Evolutionary conservation across 2,113 vertebrate species (phyloP).

Genomic region (Pelobates fuscus): DNA sequence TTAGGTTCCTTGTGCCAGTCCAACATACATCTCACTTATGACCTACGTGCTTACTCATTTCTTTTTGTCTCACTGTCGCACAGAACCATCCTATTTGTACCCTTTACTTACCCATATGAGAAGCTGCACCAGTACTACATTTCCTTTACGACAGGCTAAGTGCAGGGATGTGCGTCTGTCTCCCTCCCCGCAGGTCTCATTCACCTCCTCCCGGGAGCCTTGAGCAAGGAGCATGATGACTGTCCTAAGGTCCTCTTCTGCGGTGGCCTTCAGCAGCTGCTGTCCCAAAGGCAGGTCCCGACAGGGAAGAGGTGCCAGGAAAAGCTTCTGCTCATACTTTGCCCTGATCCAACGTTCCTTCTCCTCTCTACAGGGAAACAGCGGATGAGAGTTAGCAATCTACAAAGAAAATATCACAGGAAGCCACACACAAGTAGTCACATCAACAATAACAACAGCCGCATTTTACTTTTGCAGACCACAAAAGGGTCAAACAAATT

Average conservation of each 20-base stretch:
- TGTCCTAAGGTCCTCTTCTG: conserved; percentile 83
- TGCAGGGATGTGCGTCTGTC: conserved; percentile 91
- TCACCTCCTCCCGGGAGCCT: conserved; percentile 88
- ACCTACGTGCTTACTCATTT: too few relatives aligned
- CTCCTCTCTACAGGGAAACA: conserved; percentile 82
- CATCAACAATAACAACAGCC: background rate
- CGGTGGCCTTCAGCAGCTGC: conserved; percentile 83
- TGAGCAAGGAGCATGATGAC: conserved; percentile 92
- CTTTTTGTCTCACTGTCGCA: background rate
- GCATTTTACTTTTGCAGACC: too few relatives aligned
- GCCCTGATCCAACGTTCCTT: conserved; percentile 95
- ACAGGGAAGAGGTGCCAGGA: conserved; percentile 79
- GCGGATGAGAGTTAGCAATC: too few relatives aligned
- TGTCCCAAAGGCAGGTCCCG: conserved; percentile 86
- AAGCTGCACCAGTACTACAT: conserved; percentile 88
- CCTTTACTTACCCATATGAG: conserved; percentile 86
- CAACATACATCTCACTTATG: too few relatives aligned
- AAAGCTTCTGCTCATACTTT: conserved; percentile 94
- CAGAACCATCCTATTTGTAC: background rate
- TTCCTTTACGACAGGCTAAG: conserved; percentile 87
- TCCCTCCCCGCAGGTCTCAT: conserved; percentile 90
- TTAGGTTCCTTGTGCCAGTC: too few relatives aligned
- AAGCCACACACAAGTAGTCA: background rate
- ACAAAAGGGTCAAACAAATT: too few relatives aligned
- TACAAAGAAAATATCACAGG: background rate